Evolutionary conservation across 2,888 invertebrate species (phyloP), one percentile per base, ranked within the genome.

Genomic region (Eupelmus urozonus): DNA sequence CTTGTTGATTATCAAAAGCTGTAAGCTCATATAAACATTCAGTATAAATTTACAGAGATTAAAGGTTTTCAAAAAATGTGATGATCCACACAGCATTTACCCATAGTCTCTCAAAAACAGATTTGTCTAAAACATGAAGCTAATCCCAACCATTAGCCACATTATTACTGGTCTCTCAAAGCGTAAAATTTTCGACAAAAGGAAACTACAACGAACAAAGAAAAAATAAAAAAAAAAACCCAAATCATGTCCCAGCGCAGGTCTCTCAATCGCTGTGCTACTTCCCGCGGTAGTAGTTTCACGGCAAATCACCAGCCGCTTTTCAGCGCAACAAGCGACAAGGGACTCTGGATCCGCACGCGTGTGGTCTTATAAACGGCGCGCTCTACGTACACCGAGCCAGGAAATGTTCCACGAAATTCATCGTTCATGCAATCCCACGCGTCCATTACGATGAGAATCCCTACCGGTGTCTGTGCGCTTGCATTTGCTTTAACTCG

Each of bases 391-490:
- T n/a, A n/a, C 20, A 20, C 29, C 16, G 49, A 67, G 29, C 71
- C 76, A 71, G 81, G 81, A 82, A 81, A 78, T 81, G 76, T 82
- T 71, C 82, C 83, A 82, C 86, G 82, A 84, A 86, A 86, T 86
- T 85, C 85, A 83, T 83, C 84, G 83, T 83, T 82, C 81, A 77
- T 83, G 81, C 83, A 82, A 83, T 84, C 86, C 84, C 86, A 85
- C 85, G 84, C 85, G 78, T 77, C 80, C 84, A 82, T 86, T 84
- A 62, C 79, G 67, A 62, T 62, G 66, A 42, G 20, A 60, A 80
- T 69, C 71, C 75, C 71, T 55, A 45, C 62, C 59, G 51, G 40
- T 29, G 62, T 29, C 20, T 4, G 34, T 57, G 53, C 9, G 51
- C 51, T 18, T 45, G 16, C 16, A 16, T 45, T 2, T 45, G 45